Evolutionary conservation across 2,888 invertebrate genomes (phyloP).

Genomic region (Acleris emargana): DNA sequence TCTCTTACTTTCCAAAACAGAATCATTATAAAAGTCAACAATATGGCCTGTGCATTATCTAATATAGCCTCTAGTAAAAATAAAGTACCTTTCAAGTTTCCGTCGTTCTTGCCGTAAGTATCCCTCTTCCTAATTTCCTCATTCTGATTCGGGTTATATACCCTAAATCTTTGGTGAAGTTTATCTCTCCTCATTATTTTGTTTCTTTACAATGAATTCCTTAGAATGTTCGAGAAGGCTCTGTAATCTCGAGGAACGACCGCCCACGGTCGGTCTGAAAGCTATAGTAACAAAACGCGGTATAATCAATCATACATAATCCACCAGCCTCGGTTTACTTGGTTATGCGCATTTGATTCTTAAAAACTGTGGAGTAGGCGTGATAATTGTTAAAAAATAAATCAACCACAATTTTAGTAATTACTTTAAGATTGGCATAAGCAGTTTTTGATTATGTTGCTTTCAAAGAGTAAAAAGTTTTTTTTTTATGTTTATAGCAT

Average conservation of each 20-base stretch:
- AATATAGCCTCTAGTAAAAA: neutral
- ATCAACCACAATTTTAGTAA: too few relatives aligned
- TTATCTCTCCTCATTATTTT: constrained; percentile 51
- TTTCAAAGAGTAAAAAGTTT: too few relatives aligned
- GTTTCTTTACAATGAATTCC: constrained; percentile 8
- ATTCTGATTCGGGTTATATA: constrained; percentile 61
- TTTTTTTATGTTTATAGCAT: too few relatives aligned
- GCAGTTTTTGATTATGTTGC: too few relatives aligned
- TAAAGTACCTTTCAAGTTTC: constrained; percentile 43
- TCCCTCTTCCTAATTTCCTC: constrained; percentile 51
- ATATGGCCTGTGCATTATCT: too few relatives aligned
- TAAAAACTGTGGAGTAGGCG: constrained; percentile 56
- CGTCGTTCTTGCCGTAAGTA: constrained; percentile 51
- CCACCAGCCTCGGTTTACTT: constrained; percentile 67
- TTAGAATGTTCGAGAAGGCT: constrained; percentile 17
- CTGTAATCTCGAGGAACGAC: constrained; percentile 34
- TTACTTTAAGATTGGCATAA: too few relatives aligned
- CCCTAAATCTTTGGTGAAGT: constrained; percentile 51
- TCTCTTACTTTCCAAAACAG: too few relatives aligned
- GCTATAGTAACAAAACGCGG: constrained; percentile 66
- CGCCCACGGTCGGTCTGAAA: constrained; percentile 49
- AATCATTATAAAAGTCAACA: too few relatives aligned
- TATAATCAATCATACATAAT: constrained; percentile 79
- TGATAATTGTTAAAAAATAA: constrained; percentile 2
- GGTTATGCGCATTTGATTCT: constrained; percentile 68